phyloP scores from a whole-genome alignment of 1,140 invertebrate species.

The Nautilus pompilius region DNA sequence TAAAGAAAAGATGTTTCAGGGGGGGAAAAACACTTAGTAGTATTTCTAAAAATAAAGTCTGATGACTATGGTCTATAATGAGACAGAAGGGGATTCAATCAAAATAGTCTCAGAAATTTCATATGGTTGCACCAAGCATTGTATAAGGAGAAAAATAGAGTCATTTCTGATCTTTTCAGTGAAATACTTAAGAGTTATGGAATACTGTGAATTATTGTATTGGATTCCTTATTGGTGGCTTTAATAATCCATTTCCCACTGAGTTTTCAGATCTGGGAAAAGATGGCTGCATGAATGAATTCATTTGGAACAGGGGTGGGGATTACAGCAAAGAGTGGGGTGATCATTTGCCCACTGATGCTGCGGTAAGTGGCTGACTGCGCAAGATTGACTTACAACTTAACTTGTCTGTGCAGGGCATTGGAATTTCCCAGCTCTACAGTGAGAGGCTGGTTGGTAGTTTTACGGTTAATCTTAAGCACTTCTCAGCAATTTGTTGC shows the following conservation, averaged over 20 bases:
- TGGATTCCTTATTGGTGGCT: too few species aligned
- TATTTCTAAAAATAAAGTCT: too few species aligned
- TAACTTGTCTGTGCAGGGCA: background rate
- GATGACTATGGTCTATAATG: too few species aligned
- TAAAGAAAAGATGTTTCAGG: too few species aligned
- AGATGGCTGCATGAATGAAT: constrained; percentile 74
- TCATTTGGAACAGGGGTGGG: constrained; percentile 75
- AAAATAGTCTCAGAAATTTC: too few species aligned
- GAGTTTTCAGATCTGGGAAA: constrained; percentile 67
- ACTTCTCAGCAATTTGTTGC: background rate
- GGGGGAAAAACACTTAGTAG: too few species aligned
- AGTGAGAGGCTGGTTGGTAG: background rate
- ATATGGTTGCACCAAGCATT: too few species aligned
- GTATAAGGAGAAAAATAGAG: too few species aligned
- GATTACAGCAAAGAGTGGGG: constrained; percentile 73
- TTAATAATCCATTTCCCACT: too few species aligned
- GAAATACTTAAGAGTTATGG: background rate
- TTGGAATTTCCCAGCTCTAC: background rate
- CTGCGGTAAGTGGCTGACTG: constrained; percentile 62
- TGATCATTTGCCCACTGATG: constrained; percentile 74
- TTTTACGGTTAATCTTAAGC: background rate
- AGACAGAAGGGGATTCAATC: too few species aligned
- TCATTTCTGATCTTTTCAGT: background rate
- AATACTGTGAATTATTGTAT: constrained; percentile 3
- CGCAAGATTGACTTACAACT: background rate